These are phyloP conservation scores for Grantiella picta DNA, from an alignment of 2,113 vertebrate species.

Conservation along the genomic window DNA sequence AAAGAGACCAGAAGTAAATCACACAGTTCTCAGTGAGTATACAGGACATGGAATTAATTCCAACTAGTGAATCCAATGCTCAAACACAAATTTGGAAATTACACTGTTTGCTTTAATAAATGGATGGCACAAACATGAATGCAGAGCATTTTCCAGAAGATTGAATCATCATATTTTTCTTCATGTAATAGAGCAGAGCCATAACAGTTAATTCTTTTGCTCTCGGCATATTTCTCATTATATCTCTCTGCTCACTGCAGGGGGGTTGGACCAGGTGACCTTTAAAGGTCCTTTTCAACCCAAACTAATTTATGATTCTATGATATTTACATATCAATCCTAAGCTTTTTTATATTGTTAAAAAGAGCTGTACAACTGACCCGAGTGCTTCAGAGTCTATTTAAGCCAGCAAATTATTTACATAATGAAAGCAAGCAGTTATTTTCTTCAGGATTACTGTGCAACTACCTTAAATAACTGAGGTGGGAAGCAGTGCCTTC, in stretches of 20 bases:
- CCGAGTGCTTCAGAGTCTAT: neutral
- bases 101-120: neutral
- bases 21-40: neutral
- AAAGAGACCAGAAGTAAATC: neutral
- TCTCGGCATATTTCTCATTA: neutral
- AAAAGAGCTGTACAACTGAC: neutral
- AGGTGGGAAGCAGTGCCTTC: neutral
- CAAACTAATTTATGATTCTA: neutral
- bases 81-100: neutral
- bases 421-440: neutral
- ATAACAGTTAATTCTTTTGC: neutral
- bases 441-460: neutral
- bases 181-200: neutral
- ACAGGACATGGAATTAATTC: neutral
- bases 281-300: neutral
- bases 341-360: neutral
- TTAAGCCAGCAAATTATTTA: neutral
- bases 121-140: neutral
- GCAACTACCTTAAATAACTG: neutral
- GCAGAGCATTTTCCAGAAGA: neutral
- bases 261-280: neutral
- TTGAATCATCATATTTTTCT: neutral
- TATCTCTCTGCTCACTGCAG: neutral
- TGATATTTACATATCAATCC: neutral
- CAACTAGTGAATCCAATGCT: neutral